Conservation (phyloP, 1,140 invertebrate genomes). For the Wasmannia auropunctata region DNA sequence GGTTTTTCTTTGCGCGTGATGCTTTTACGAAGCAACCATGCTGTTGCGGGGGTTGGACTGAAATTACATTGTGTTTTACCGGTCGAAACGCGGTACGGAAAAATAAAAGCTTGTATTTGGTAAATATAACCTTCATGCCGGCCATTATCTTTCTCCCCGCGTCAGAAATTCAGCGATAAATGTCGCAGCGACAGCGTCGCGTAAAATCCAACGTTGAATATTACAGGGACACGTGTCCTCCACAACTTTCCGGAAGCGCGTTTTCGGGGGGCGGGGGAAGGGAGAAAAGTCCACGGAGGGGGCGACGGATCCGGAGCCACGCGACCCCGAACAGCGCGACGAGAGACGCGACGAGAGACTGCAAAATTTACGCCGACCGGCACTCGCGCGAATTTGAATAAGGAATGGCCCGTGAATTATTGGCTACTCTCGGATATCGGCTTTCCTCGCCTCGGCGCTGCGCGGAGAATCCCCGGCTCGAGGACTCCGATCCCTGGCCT, state of each 20-base stretch:
- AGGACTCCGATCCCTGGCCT: slow-evolving; percentile 6
- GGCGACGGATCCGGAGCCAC: not conserved
- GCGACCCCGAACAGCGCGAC: not conserved
- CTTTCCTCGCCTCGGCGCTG: slow-evolving; percentile 59
- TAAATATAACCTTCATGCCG: not conserved
- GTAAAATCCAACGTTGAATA: slow-evolving; percentile 18
- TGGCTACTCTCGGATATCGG: slow-evolving; percentile 66
- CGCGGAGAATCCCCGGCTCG: slow-evolving; percentile 20
- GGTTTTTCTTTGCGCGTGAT: slow-evolving; percentile 41
- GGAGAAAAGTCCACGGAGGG: too few species aligned
- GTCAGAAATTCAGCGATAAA: slow-evolving; percentile 13
- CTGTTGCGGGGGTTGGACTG: not conserved
- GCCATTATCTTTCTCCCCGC: not conserved
- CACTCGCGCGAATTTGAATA: slow-evolving; percentile 66
- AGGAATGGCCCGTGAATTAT: slow-evolving; percentile 70
- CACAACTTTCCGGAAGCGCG: not conserved
- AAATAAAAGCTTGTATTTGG: slow-evolving; percentile 19
- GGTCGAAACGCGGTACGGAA: not conserved
- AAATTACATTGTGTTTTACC: slow-evolving; percentile 30
- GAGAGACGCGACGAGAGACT: not conserved
- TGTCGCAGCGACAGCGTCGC: not conserved
- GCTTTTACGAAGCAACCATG: slow-evolving; percentile 27
- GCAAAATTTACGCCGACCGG: slow-evolving; percentile 13
- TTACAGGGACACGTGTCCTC: not conserved
- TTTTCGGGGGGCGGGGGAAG: not conserved